Conservation (phyloP, 2,888 invertebrate species). For the Pilophorus perplexus region DNA sequence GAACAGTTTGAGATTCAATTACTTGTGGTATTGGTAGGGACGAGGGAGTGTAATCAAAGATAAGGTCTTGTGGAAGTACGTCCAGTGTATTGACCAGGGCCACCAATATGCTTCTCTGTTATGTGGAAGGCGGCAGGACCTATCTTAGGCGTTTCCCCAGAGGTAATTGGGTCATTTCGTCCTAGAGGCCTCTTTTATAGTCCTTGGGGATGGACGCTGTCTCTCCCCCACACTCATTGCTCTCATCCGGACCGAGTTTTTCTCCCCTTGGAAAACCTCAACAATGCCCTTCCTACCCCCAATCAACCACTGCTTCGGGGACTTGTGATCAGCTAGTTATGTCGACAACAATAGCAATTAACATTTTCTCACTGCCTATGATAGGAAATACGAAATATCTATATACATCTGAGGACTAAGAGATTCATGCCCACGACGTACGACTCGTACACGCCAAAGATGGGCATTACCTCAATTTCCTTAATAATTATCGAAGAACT, state of each 20-base stretch:
- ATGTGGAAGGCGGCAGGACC: constrained; percentile 35
- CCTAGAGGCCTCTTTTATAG: constrained; percentile 46
- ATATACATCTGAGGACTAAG: too few relatives aligned
- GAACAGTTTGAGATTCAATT: constrained; percentile 47
- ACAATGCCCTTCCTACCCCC: constrained; percentile 22
- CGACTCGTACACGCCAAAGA: too few relatives aligned
- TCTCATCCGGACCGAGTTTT: neutral
- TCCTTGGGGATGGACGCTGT: constrained; percentile 36
- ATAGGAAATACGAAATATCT: too few relatives aligned
- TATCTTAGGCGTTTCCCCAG: constrained; percentile 38
- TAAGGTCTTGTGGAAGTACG: constrained; percentile 42
- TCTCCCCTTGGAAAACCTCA: constrained; percentile 14
- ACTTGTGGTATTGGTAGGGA: constrained; percentile 44
- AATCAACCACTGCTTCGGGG: neutral
- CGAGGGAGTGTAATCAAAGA: constrained; percentile 44
- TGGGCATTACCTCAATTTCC: too few relatives aligned
- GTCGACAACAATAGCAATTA: too few relatives aligned
- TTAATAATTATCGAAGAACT: too few relatives aligned
- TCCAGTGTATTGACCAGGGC: constrained; percentile 43
- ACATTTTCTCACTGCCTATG: too few relatives aligned
- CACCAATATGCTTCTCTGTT: constrained; percentile 43
- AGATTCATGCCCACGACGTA: too few relatives aligned
- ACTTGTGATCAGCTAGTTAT: too few relatives aligned
- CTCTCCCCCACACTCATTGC: constrained; percentile 21
- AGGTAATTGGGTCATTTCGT: constrained; percentile 48